phyloP scores from a whole-genome alignment of 2,113 vertebrate species.

The Psittacara wagleri region DNA sequence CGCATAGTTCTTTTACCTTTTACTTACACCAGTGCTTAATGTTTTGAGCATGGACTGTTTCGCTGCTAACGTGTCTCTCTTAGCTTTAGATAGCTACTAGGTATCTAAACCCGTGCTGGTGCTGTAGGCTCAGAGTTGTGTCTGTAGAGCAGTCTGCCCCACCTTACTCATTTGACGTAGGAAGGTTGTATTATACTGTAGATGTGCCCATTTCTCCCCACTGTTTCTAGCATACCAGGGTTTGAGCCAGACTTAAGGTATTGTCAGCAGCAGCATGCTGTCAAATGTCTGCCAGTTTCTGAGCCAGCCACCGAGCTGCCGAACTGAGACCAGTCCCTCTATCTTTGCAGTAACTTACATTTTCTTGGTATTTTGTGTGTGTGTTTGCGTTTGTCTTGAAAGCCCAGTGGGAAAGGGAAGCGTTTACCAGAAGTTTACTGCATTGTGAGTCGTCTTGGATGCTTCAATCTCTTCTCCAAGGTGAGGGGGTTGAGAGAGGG shows the following conservation, averaged over 20 bases:
- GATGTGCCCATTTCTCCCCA: background rate
- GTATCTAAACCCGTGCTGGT: background rate
- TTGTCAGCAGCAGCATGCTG: background rate
- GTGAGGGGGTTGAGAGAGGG: slow-evolving; percentile 63
- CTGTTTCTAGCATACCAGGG: background rate
- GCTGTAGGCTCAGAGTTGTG: background rate
- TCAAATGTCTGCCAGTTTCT: background rate
- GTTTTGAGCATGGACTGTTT: background rate
- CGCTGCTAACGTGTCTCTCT: background rate
- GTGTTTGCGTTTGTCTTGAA: slow-evolving; percentile 53
- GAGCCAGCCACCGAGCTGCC: background rate
- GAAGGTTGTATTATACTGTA: background rate
- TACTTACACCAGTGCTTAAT: background rate
- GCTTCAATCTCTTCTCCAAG: slow-evolving; percentile 98
- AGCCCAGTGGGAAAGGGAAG: slow-evolving; percentile 93
- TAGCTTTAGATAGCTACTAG: background rate
- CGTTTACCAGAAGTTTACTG: slow-evolving; percentile 97
- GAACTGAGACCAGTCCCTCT: background rate
- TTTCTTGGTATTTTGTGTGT: background rate
- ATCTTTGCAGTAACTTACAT: background rate
- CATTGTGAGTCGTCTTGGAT: slow-evolving; percentile 95
- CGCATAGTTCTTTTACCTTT: background rate
- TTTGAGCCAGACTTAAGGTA: background rate
- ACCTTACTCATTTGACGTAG: background rate
- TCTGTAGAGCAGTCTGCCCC: background rate